Evolutionary conservation across 2,797 vertebrate genomes (phyloP).

Genomic region (Chrysocyon brachyurus): DNA sequence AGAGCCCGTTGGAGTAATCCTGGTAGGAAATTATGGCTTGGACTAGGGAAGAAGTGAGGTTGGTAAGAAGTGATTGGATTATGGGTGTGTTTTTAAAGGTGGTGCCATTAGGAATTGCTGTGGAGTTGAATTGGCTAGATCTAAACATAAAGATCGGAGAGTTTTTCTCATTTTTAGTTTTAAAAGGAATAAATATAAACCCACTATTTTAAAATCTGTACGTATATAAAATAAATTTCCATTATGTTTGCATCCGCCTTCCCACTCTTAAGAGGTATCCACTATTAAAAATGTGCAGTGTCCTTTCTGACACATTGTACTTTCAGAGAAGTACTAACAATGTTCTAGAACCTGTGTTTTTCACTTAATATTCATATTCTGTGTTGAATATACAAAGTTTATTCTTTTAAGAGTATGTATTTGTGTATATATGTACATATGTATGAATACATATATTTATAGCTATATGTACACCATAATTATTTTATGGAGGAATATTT

Average conservation of each 20-base stretch:
- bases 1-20: neutral
- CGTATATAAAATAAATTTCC: neutral
- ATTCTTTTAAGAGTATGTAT: neutral
- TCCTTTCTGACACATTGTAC: neutral
- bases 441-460: neutral
- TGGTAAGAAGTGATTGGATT: neutral
- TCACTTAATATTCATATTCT: neutral
- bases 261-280: neutral
- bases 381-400: neutral
- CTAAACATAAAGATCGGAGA: neutral
- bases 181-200: neutral
- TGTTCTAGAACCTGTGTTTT: neutral
- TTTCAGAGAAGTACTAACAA: neutral
- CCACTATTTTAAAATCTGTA: slow-evolving; percentile 4
- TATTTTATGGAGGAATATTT: slow-evolving; percentile 10
- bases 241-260: neutral
- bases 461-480: neutral
- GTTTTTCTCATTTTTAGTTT: neutral
- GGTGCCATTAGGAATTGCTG: neutral
- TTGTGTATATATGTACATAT: neutral
- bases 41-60: neutral
- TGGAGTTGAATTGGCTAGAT: neutral
- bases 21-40: neutral
- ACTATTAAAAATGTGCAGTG: neutral
- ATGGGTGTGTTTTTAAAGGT: neutral